phyloP scores from a whole-genome alignment of 2,888 invertebrate species.

The Adineta ricciae region DNA sequence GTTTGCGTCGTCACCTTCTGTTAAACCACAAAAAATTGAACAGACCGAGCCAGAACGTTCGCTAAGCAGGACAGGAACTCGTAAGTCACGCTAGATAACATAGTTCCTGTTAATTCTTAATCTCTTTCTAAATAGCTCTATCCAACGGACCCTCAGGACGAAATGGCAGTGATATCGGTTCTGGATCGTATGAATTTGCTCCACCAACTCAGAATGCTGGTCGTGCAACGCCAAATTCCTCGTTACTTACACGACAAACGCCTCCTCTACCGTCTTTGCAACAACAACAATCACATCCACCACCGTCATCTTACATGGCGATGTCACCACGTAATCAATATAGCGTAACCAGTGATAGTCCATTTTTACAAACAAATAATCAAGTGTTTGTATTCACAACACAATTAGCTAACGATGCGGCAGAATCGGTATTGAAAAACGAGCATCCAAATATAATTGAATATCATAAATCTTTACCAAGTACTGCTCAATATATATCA shows the following conservation, averaged over 20 bases:
- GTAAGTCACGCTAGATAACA: not conserved
- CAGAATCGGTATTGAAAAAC: slow-evolving; percentile 79
- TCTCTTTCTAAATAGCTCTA: not conserved
- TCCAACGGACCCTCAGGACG: not conserved
- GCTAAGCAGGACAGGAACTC: slow-evolving; percentile 4
- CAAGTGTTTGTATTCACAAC: slow-evolving; percentile 96
- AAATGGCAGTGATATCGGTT: not conserved
- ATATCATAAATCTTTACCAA: slow-evolving; percentile 58
- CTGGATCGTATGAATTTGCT: not conserved
- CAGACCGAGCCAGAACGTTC: not conserved
- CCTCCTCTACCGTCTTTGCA: not conserved
- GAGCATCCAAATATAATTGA: slow-evolving; percentile 82
- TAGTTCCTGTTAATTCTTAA: too few species aligned
- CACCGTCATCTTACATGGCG: not conserved
- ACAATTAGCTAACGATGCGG: slow-evolving; percentile 80
- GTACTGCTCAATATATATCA: not conserved
- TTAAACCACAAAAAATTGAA: slow-evolving; percentile 6
- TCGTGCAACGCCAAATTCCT: not conserved
- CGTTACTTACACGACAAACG: not conserved
- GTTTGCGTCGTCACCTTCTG: not conserved
- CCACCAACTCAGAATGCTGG: not conserved
- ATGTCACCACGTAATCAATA: slow-evolving; percentile 20
- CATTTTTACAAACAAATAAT: slow-evolving; percentile 56
- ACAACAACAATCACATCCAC: too few species aligned
- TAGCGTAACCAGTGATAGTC: slow-evolving; percentile 45